Conservation (phyloP, 2,113 vertebrate species). For the Cranoglanis bouderius region DNA sequence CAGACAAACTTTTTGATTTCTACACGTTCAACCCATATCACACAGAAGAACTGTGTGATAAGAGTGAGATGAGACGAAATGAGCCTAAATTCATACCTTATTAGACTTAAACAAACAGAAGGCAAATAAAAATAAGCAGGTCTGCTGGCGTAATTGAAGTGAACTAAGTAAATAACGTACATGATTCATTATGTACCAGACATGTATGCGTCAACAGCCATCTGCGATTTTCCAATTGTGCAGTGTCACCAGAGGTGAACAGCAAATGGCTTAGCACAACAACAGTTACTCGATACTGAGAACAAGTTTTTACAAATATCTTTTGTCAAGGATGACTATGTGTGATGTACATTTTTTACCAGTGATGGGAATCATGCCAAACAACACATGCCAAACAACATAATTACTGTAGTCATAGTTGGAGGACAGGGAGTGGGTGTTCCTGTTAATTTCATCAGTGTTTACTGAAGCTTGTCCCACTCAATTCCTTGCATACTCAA, state of each 20-base stretch:
- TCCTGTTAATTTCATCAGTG: constrained; percentile 21
- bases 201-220: background rate
- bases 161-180: background rate
- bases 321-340: background rate
- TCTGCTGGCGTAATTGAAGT: background rate
- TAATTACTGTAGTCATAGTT: constrained; percentile 35
- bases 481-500: constrained; percentile 23
- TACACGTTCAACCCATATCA: background rate
- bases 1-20: background rate
- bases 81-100: background rate
- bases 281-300: background rate
- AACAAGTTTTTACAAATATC: background rate
- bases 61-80: background rate
- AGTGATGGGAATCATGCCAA: constrained; percentile 1
- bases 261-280: background rate
- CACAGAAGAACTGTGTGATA: background rate
- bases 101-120: background rate
- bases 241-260: background rate
- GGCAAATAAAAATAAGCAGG: background rate
- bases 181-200: background rate
- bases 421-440: constrained; percentile 21
- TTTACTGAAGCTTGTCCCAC: constrained; percentile 17
- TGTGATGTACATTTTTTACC: background rate
- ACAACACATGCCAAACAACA: constrained; percentile 30
- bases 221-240: background rate